Conservation (phyloP, 2,113 vertebrate species). For the Climacteris rufus region DNA sequence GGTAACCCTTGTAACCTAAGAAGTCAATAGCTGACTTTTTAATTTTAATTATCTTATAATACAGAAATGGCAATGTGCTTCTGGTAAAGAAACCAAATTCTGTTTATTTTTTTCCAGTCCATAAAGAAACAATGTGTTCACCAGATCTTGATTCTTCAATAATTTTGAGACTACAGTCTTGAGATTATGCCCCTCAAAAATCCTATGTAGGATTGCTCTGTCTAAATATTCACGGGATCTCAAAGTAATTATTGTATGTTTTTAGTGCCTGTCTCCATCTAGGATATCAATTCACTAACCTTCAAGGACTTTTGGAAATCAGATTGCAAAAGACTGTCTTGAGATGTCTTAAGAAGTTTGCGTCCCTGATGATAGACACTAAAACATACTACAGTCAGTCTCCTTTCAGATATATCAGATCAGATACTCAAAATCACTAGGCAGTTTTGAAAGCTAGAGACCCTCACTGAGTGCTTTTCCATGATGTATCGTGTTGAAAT, state of each 20-base stretch:
- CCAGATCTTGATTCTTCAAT: not conserved
- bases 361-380: not conserved
- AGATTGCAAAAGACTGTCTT: not conserved
- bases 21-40: constrained; percentile 67
- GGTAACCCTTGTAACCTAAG: constrained; percentile 65
- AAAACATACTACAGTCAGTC: not conserved
- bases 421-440: not conserved
- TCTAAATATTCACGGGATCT: not conserved
- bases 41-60: constrained; percentile 68
- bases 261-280: not conserved
- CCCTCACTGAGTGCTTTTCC: not conserved
- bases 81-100: constrained; percentile 66
- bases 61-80: constrained; percentile 63
- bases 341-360: not conserved
- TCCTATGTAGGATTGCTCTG: not conserved
- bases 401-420: not conserved
- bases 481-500: not conserved
- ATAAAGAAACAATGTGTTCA: constrained; percentile 33
- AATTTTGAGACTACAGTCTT: not conserved
- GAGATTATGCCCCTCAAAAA: not conserved
- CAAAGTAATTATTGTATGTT: not conserved
- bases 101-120: constrained; percentile 36
- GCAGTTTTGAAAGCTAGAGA: not conserved
- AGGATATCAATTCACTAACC: not conserved
- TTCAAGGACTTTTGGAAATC: not conserved